These are phyloP conservation scores for Bungarus multicinctus DNA, from an alignment of 2,113 vertebrate genomes.

Conservation along the genomic window DNA sequence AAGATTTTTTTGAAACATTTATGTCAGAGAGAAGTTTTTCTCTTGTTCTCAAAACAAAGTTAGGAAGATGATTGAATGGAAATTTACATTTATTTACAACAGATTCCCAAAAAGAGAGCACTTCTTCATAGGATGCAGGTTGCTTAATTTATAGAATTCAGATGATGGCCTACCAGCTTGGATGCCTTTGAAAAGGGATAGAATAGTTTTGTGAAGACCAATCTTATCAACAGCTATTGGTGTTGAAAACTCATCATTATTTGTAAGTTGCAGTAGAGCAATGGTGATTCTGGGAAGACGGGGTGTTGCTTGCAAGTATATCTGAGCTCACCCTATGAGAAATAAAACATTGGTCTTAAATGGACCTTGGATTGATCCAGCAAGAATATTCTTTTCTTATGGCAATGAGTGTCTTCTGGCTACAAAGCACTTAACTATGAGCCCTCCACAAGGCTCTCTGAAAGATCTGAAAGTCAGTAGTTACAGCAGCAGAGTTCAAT, in stretches of 20 bases:
- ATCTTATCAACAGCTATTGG: background rate
- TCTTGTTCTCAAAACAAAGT: background rate
- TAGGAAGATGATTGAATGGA: background rate
- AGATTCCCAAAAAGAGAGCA: background rate
- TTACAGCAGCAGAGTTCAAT: background rate
- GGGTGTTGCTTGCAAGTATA: background rate
- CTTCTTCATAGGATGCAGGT: background rate
- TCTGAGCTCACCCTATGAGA: background rate
- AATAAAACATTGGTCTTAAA: background rate
- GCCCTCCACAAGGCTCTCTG: background rate
- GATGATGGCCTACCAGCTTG: background rate
- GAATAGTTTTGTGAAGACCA: background rate
- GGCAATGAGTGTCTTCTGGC: background rate
- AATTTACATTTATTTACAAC: background rate
- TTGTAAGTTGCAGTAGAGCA: background rate
- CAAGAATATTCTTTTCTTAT: background rate
- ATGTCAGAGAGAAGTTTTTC: background rate
- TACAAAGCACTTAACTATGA: background rate
- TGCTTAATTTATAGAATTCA: background rate
- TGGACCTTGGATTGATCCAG: background rate
- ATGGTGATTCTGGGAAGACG: background rate
- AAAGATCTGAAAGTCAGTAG: background rate
- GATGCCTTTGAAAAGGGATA: background rate
- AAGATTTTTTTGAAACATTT: background rate
- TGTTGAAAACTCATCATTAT: background rate